Evolutionary conservation across 2,888 invertebrate genomes (phyloP), one percentile per base, ranked within the genome.

Genomic region (Plutella xylostella): DNA sequence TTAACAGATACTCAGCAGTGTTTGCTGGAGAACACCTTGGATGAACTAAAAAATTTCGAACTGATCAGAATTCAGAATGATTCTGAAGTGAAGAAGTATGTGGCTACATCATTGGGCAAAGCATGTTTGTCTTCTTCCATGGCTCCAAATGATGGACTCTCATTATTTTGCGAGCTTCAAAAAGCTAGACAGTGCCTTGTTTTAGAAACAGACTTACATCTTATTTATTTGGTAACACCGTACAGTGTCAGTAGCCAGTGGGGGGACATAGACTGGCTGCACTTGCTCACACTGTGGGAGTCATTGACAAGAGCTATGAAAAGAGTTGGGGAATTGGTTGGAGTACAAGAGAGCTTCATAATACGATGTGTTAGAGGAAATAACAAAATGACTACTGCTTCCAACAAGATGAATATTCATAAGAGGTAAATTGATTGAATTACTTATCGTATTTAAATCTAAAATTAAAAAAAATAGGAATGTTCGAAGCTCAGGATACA

Each of bases 151-250:
- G 97, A 98, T 69, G 97, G 96, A 0, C 79, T 98, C 7, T 87
- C 91, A 15, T 86, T 99, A 34, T 94, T 97, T 64, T 87, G 90
- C 50, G 98, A 98, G 71, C 72, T 99, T 20, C 92, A 95, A 68
- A 92, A 91, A 69, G 96, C 98, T 0, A 86, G 96, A 7, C 90
- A 92, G 57, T 92, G 93, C 62, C 91, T 99, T 64, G 96, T 96
- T 0, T 77, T 99, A 11, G 96, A 97, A 66, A 94, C 93, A 45
- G 98, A 99, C 60, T 85, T 99, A 2, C 98, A 99, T 74, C 88
- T 98, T 33, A 89, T 99, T 40, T 99, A 98, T 72, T 84, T 97
- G 60, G 97, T 97, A 33, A 98, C 98, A 2, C 98, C 98, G 1
- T 92, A 95, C 51, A 95, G 93, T 68, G 90, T 94, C 20, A 90